These are phyloP conservation scores for Hirundo rustica DNA, from an alignment of 2,797 vertebrate species.

Conservation along the genomic window DNA sequence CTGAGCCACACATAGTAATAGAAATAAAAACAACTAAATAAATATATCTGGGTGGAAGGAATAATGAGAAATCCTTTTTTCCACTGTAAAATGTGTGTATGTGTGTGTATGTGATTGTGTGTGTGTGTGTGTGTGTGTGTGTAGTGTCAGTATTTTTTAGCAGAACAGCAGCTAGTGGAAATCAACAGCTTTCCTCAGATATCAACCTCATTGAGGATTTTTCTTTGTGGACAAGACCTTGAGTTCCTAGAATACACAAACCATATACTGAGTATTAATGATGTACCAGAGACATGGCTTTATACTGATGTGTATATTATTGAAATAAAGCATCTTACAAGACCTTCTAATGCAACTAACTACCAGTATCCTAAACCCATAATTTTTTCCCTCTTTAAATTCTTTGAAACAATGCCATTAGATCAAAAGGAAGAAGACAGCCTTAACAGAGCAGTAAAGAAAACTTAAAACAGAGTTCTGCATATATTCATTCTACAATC, in stretches of 20 bases:
- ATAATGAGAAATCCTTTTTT: not conserved
- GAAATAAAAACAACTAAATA: not conserved
- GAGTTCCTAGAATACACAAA: not conserved
- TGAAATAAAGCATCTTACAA: not conserved
- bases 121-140: not conserved
- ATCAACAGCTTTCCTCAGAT: not conserved
- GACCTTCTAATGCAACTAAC: not conserved
- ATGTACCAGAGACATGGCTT: not conserved
- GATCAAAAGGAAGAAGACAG: not conserved
- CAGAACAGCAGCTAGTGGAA: not conserved
- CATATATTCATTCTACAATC: not conserved
- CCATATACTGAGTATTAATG: not conserved
- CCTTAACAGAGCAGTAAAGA: not conserved
- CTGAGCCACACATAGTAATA: not conserved
- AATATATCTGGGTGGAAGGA: not conserved
- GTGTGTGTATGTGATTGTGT: no score
- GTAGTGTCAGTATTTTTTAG: not conserved
- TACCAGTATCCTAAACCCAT: not conserved
- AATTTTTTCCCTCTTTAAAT: not conserved
- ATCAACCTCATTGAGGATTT: not conserved
- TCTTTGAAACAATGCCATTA: not conserved
- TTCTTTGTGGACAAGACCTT: not conserved
- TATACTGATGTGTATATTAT: not conserved
- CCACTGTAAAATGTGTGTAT: not conserved
- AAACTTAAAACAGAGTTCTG: not conserved